phyloP scores from a whole-genome alignment of 1,140 invertebrate genomes.

The Campodea augens region DNA sequence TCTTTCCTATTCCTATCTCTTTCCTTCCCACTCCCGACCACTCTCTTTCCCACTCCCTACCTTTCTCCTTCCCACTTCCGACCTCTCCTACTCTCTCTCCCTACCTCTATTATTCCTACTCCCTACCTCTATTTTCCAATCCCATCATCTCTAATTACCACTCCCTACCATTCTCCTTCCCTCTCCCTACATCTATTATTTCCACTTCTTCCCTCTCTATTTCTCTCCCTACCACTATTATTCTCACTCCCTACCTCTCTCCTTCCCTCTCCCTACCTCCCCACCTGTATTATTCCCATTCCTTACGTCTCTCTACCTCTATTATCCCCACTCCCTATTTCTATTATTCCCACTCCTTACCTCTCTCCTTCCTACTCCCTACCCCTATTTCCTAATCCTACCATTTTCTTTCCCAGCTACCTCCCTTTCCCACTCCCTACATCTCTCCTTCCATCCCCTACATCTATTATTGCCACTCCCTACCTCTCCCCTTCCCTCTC shows the following conservation, averaged over 20 bases:
- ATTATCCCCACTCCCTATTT: neutral
- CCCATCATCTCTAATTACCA: neutral
- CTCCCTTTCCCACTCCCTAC: neutral
- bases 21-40: neutral
- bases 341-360: slow-evolving; percentile 1
- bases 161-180: neutral
- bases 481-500: slow-evolving; percentile 3
- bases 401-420: neutral
- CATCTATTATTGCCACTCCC: neutral
- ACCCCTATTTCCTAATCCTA: no score
- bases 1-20: neutral
- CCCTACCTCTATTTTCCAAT: neutral
- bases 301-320: neutral
- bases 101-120: no score
- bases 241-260: neutral
- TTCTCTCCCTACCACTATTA: neutral
- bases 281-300: neutral
- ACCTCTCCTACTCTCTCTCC: neutral
- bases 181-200: neutral
- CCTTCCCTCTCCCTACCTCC: neutral
- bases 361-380: slow-evolving; percentile 4
- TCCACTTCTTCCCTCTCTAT: neutral
- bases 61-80: neutral
- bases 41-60: neutral
- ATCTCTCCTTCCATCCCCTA: neutral